Evolutionary conservation across 2,888 invertebrate species (phyloP).

Genomic region (Chironomus tentans): DNA sequence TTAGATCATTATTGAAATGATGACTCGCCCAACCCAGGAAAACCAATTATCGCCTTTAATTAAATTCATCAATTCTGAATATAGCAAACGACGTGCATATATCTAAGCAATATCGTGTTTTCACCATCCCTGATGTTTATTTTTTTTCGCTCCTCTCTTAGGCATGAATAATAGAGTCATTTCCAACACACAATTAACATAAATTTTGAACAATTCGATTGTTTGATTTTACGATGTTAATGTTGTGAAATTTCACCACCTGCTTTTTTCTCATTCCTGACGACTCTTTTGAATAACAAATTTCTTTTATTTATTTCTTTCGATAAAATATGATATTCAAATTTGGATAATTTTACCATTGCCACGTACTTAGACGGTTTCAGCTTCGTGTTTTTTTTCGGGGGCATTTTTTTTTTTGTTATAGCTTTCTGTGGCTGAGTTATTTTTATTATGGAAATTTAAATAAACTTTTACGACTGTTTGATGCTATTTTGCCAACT

Average conservation of each 20-base stretch:
- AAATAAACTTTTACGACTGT: too few species aligned
- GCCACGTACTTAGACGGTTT: too few species aligned
- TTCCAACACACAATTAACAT: conserved; percentile 16
- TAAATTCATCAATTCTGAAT: conserved; percentile 6
- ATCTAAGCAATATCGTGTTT: neutral
- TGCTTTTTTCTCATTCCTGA: neutral
- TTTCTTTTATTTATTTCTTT: too few species aligned
- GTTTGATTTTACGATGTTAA: conserved; percentile 5
- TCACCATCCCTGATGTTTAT: neutral
- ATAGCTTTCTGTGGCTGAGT: too few species aligned
- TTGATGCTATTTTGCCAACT: too few species aligned
- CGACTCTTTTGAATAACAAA: too few species aligned
- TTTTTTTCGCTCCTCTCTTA: neutral
- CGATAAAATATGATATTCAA: too few species aligned
- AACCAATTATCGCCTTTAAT: conserved; percentile 5
- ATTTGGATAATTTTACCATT: too few species aligned
- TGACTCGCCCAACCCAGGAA: neutral
- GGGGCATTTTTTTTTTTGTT: too few species aligned
- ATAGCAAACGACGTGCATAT: neutral
- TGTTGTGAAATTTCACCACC: conserved; percentile 10
- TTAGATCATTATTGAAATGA: neutral
- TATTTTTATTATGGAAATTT: too few species aligned
- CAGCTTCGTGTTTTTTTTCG: too few species aligned
- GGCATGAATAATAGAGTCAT: conserved; percentile 2
- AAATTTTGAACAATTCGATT: conserved; percentile 12